phyloP scores from a whole-genome alignment of 2,113 vertebrate species.

The Craseonycteris thonglongyai region DNA sequence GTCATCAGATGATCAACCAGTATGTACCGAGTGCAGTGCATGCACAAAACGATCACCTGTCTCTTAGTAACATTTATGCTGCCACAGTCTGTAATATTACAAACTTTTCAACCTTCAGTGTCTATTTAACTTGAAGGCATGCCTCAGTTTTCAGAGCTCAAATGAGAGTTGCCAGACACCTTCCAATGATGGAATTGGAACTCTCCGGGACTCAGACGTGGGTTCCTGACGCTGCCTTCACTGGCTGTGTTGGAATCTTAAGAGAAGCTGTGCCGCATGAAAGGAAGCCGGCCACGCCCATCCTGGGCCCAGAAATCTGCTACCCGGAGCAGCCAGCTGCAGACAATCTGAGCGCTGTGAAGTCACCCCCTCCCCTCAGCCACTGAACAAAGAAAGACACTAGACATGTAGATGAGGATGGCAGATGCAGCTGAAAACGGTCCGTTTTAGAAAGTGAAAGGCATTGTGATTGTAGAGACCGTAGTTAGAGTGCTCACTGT shows the following conservation, averaged over 20 bases:
- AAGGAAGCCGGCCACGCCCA: background rate
- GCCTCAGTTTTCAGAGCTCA: background rate
- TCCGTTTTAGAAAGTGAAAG: background rate
- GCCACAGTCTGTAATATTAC: background rate
- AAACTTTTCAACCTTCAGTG: background rate
- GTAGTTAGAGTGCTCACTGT: background rate
- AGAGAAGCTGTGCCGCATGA: background rate
- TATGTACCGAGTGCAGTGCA: background rate
- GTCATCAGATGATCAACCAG: background rate
- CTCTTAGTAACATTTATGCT: background rate
- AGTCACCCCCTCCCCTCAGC: background rate
- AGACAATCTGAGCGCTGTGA: background rate
- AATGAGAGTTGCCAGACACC: background rate
- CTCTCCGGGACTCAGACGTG: background rate
- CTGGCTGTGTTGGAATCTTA: background rate
- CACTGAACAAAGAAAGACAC: background rate
- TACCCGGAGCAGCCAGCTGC: constrained; percentile 2
- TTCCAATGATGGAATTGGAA: background rate
- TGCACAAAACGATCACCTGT: background rate
- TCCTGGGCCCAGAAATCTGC: background rate
- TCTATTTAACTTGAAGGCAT: background rate
- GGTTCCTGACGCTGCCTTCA: background rate
- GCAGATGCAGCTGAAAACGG: background rate
- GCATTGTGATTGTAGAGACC: background rate
- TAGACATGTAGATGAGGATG: background rate